Conservation (phyloP, 2,888 invertebrate genomes). For the Amphimallon solstitiale region DNA sequence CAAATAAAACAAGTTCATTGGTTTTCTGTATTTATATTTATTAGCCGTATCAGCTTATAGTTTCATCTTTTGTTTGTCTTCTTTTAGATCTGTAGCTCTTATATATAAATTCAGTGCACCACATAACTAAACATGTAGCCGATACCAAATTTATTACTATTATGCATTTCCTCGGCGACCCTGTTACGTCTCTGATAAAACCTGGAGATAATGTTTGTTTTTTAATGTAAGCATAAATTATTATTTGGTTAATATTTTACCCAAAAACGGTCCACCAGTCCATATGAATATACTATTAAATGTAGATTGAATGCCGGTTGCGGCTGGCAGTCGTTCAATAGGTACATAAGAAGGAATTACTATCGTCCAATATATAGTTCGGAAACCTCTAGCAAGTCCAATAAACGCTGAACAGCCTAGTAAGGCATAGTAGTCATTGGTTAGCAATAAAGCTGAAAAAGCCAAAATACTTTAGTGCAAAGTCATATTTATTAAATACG, state of each 20-base stretch:
- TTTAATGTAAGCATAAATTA: slow-evolving; percentile 20
- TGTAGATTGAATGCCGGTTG: slow-evolving; percentile 77
- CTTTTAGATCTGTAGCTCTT: slow-evolving; percentile 37
- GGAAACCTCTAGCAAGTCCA: slow-evolving; percentile 75
- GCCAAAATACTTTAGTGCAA: no score
- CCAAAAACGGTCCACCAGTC: slow-evolving; percentile 71
- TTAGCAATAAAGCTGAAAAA: slow-evolving; percentile 62
- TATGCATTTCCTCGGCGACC: slow-evolving; percentile 70
- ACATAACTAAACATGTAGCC: slow-evolving; percentile 64
- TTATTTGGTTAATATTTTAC: slow-evolving; percentile 61
- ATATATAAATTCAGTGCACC: slow-evolving; percentile 64
- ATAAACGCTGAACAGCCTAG: slow-evolving; percentile 67
- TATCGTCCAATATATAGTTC: slow-evolving; percentile 76
- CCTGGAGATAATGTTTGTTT: slow-evolving; percentile 63
- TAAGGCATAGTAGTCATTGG: slow-evolving; percentile 56
- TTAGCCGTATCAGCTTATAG: no score
- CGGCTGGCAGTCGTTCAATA: slow-evolving; percentile 72
- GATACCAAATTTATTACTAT: slow-evolving; percentile 66
- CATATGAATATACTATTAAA: slow-evolving; percentile 73
- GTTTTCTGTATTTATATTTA: no score
- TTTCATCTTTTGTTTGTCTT: slow-evolving; percentile 1
- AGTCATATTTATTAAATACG: no score
- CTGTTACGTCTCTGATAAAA: slow-evolving; percentile 69
- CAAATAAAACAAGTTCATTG: no score
- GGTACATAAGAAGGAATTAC: slow-evolving; percentile 77